phyloP scores from a whole-genome alignment of 2,888 invertebrate genomes.

The Argyresthia goedartella region DNA sequence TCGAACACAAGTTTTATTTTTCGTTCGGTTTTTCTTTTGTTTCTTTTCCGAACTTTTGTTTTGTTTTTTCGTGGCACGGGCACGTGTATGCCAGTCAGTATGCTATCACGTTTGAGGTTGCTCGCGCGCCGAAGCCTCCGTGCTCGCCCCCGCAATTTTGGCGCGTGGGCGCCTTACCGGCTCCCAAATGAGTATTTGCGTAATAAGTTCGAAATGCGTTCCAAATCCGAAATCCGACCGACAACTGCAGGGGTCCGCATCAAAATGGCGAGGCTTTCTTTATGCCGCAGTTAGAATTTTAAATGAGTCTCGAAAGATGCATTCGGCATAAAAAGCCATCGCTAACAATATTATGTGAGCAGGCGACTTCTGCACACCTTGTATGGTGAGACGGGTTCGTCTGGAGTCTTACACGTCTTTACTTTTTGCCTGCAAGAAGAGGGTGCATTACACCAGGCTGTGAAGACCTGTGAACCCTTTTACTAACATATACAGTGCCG shows the following conservation, averaged over 20 bases:
- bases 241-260: slow-evolving; percentile 53
- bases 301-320: slow-evolving; percentile 72
- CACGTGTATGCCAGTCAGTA: slow-evolving; percentile 55
- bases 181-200: slow-evolving; percentile 59
- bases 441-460: slow-evolving; percentile 25
- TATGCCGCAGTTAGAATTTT: slow-evolving; percentile 69
- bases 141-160: slow-evolving; percentile 60
- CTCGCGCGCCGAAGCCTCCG: slow-evolving; percentile 55
- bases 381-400: slow-evolving; percentile 67
- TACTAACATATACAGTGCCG: neutral
- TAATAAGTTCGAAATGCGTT: slow-evolving; percentile 37
- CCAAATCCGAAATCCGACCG: slow-evolving; percentile 35
- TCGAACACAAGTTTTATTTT: slow-evolving; percentile 17
- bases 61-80: slow-evolving; percentile 19
- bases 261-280: slow-evolving; percentile 64
- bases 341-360: slow-evolving; percentile 69
- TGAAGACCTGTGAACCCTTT: neutral
- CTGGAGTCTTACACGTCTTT: slow-evolving; percentile 66
- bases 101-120: slow-evolving; percentile 54
- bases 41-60: slow-evolving; percentile 23
- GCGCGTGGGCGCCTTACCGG: slow-evolving; percentile 52
- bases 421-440: slow-evolving; percentile 59
- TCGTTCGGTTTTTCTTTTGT: slow-evolving; percentile 16
- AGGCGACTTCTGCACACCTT: slow-evolving; percentile 59
- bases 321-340: slow-evolving; percentile 70